Conservation (phyloP, 2,888 invertebrate genomes). For the Chalcosyrphus nemorum region DNA sequence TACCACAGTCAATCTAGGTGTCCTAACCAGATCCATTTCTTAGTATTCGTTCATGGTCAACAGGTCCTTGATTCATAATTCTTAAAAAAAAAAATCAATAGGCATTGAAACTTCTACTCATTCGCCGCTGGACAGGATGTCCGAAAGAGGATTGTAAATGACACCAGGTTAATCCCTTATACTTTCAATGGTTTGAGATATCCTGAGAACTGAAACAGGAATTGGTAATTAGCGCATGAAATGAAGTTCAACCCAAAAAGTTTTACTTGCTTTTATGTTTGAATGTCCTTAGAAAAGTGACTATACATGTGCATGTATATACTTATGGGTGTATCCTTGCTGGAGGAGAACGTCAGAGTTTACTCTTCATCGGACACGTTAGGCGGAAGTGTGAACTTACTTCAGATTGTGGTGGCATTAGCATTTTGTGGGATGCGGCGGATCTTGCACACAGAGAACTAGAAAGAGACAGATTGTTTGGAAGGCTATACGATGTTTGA, state of each 20-base stretch:
- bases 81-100: background rate
- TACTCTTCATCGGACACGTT: constrained; percentile 54
- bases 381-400: constrained; percentile 54
- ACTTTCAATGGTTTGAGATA: constrained; percentile 31
- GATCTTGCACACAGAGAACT: constrained; percentile 8
- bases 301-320: constrained; percentile 1
- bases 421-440: constrained; percentile 25
- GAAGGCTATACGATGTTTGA: constrained; percentile 57
- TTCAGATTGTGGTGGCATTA: constrained; percentile 49
- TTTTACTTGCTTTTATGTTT: constrained; percentile 1
- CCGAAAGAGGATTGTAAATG: constrained; percentile 20
- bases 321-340: no score
- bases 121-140: background rate
- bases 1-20: background rate
- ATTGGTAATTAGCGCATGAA: constrained; percentile 43
- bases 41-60: background rate
- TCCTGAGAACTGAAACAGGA: constrained; percentile 21
- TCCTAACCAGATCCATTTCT: background rate
- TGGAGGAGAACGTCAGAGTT: constrained; percentile 27
- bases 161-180: constrained; percentile 33
- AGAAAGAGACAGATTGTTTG: constrained; percentile 48
- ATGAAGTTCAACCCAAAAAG: constrained; percentile 40
- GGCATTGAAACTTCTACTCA: background rate
- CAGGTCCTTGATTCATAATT: background rate
- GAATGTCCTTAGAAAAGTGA: background rate